These are phyloP conservation scores for Taeniopygia guttata DNA, from an alignment of 2,797 vertebrate species.

Conservation along the genomic window DNA sequence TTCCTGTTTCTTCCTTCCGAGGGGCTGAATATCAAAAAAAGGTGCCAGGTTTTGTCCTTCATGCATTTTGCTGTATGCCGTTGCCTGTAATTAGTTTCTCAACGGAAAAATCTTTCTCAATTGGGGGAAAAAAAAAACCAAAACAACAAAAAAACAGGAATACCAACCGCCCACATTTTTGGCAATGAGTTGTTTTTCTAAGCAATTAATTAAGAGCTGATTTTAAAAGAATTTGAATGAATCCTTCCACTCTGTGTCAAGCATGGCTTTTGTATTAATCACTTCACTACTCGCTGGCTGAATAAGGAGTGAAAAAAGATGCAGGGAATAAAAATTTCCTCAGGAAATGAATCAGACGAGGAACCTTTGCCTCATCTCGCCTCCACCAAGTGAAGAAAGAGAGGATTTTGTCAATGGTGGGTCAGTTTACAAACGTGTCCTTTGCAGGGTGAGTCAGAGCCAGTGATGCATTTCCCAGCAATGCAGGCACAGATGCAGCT, in stretches of 20 bases:
- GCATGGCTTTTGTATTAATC: conserved; percentile 65
- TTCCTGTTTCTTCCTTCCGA: conserved; percentile 21
- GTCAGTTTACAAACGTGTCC: conserved; percentile 69
- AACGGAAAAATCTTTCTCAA: neutral
- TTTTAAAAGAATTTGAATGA: conserved; percentile 53
- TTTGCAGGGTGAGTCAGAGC: conserved; percentile 69
- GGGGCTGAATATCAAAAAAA: neutral
- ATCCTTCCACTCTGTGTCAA: conserved; percentile 55
- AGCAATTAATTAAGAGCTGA: conserved; percentile 46
- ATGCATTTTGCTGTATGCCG: neutral
- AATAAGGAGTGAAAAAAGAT: conserved; percentile 45
- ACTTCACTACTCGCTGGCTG: conserved; percentile 52
- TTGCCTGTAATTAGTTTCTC: neutral
- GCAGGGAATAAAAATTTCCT: conserved; percentile 68
- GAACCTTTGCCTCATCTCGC: conserved; percentile 60
- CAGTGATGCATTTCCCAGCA: conserved; percentile 64
- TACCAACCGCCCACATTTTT: conserved; percentile 39
- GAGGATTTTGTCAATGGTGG: conserved; percentile 69
- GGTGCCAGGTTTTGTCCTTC: neutral
- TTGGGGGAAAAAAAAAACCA: neutral
- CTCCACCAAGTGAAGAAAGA: conserved; percentile 48
- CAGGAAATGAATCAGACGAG: conserved; percentile 79
- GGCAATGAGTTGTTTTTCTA: conserved; percentile 47
- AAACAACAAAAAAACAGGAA: neutral
- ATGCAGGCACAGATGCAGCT: conserved; percentile 60